Evolutionary conservation across 2,888 invertebrate genomes (phyloP).

Genomic region (Xiphydria camelus): DNA sequence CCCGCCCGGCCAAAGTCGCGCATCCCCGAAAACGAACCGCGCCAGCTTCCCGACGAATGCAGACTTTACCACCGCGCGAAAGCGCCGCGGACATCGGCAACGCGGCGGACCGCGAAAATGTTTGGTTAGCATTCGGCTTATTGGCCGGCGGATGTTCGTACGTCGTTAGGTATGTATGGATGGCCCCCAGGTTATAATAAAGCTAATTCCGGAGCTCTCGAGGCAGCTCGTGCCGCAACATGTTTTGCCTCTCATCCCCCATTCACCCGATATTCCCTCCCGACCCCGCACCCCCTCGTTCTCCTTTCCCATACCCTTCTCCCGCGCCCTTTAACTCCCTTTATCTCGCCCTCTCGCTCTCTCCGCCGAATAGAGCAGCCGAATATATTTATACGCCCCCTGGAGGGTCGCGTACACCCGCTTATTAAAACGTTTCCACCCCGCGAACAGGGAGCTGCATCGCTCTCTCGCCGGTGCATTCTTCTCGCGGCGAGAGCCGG

Average conservation of each 20-base stretch:
- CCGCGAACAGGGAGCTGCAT: slow-evolving; percentile 5
- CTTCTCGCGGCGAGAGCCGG: too few relatives aligned
- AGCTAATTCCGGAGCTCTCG: slow-evolving; percentile 56
- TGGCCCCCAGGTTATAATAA: slow-evolving; percentile 57
- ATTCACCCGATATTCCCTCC: slow-evolving; percentile 9
- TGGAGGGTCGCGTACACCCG: slow-evolving; percentile 38
- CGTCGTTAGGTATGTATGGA: slow-evolving; percentile 50
- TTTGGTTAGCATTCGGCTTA: slow-evolving; percentile 49
- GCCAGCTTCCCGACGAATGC: too few relatives aligned
- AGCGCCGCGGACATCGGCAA: slow-evolving; percentile 24
- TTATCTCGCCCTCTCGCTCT: slow-evolving; percentile 15
- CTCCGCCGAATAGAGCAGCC: slow-evolving; percentile 28
- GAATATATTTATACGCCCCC: slow-evolving; percentile 45
- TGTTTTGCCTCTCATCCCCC: slow-evolving; percentile 50
- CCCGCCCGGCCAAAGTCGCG: too few relatives aligned
- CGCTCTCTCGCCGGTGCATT: too few relatives aligned
- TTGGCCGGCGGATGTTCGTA: slow-evolving; percentile 46
- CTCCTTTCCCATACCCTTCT: neutral
- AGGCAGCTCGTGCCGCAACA: slow-evolving; percentile 55
- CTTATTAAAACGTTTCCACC: slow-evolving; percentile 51
- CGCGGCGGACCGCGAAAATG: slow-evolving; percentile 49
- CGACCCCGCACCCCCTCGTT: slow-evolving; percentile 20
- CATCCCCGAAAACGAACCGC: too few relatives aligned
- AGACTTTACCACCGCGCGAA: too few relatives aligned
- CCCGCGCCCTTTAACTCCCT: neutral